A percentile compares a stretch with the other conserved stretches of the same genome.
Evolutionary conservation across 2,797 vertebrate genomes (phyloP).

Genomic region (Scolopax bukidnonensis): DNA sequence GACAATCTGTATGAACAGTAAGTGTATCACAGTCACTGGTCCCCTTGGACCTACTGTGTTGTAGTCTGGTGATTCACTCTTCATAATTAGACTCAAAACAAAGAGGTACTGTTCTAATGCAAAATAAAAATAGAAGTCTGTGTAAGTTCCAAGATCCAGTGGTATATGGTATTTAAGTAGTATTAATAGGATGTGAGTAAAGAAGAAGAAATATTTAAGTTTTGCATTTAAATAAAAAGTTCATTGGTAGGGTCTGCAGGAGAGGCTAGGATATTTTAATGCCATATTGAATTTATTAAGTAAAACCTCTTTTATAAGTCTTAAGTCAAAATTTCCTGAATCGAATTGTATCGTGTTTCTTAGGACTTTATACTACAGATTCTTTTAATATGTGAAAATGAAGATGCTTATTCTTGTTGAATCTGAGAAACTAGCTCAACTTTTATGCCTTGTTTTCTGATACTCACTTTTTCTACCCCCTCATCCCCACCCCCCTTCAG

Average conservation of each 20-base stretch:
- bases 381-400: neutral
- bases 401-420: neutral
- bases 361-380: neutral
- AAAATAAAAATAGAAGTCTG: neutral
- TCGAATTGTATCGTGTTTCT: neutral
- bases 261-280: neutral
- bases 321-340: neutral
- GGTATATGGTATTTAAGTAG: neutral
- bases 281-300: neutral
- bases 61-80: neutral
- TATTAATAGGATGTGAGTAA: neutral
- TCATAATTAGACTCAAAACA: neutral
- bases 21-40: neutral
- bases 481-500: constrained; percentile 63
- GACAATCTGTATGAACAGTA: neutral
- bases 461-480: neutral
- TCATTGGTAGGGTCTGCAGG: neutral
- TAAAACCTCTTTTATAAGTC: neutral
- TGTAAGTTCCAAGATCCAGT: neutral
- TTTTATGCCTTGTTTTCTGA: neutral
- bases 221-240: neutral
- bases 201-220: neutral
- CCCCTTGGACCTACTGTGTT: neutral
- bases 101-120: neutral
- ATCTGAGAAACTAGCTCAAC: neutral